phyloP scores from a whole-genome alignment of 2,113 vertebrate genomes.

The Burhinus bistriatus region DNA sequence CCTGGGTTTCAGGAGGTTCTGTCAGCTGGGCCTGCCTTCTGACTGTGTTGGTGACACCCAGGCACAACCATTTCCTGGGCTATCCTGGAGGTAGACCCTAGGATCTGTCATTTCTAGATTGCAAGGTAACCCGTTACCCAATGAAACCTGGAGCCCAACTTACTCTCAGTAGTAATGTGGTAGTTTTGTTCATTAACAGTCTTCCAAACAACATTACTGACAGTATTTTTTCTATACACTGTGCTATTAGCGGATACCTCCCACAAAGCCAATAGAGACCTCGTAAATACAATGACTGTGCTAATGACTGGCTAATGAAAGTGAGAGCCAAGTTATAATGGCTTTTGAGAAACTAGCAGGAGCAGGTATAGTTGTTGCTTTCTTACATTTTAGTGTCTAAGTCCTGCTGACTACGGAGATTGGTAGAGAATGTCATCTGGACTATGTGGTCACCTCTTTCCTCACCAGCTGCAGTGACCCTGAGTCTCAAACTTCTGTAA shows the following conservation, averaged over 20 bases:
- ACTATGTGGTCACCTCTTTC: background rate
- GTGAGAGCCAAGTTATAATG: background rate
- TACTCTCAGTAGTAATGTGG: background rate
- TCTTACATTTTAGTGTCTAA: background rate
- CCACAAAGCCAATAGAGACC: background rate
- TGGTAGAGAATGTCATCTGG: background rate
- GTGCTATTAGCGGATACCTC: background rate
- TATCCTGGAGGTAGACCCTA: background rate
- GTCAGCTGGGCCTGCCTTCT: background rate
- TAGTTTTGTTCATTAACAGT: background rate
- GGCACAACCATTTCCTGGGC: background rate
- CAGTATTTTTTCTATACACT: background rate
- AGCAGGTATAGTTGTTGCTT: background rate
- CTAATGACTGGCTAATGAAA: background rate
- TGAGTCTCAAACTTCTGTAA: background rate
- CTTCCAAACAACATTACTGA: background rate
- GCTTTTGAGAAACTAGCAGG: background rate
- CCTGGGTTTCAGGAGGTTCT: background rate
- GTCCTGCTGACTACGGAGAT: background rate
- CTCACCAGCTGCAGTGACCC: background rate
- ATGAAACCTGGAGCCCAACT: background rate
- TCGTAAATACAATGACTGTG: background rate
- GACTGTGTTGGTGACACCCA: background rate
- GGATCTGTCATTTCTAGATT: background rate
- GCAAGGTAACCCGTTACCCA: accelerated